A percentile compares a stretch with the other conserved stretches of the same genome.
These are phyloP conservation scores for Torymus auratus DNA, from an alignment of 2,888 invertebrate genomes.

Conservation along the genomic window DNA sequence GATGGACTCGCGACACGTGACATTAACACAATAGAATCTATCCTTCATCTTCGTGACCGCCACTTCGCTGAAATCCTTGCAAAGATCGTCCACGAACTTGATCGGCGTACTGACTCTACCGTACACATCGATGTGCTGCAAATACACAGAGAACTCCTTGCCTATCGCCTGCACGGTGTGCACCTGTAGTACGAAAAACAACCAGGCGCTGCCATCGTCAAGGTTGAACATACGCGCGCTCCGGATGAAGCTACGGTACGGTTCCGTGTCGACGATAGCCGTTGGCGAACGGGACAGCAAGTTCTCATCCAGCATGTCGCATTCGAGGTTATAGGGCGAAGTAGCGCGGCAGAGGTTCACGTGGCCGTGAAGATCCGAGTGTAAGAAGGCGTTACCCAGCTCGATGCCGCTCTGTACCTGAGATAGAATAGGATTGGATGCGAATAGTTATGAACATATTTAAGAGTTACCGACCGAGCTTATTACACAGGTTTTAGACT, in stretches of 20 bases:
- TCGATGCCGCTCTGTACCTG: background rate
- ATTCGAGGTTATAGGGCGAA: background rate
- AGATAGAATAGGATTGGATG: too few relatives aligned
- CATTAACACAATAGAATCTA: conserved; percentile 1
- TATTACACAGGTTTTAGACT: too few relatives aligned
- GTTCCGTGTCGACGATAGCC: background rate
- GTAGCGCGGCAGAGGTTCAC: background rate
- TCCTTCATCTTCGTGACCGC: background rate
- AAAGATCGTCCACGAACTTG: conserved; percentile 28
- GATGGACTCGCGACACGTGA: conserved; percentile 1
- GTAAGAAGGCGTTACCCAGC: conserved; percentile 4
- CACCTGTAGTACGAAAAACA: conserved; percentile 16
- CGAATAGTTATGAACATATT: too few relatives aligned
- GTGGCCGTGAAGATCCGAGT: background rate
- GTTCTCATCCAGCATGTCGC: background rate
- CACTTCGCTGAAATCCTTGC: conserved; percentile 27
- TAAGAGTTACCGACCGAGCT: too few relatives aligned
- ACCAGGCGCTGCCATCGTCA: background rate
- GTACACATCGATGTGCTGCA: conserved; percentile 14
- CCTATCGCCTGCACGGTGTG: background rate
- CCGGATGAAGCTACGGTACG: conserved; percentile 7
- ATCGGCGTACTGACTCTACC: background rate
- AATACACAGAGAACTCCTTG: background rate
- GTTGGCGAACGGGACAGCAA: background rate
- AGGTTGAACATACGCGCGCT: conserved; percentile 16